These are phyloP conservation scores for Aethes cnicana DNA, from an alignment of 2,888 invertebrate species.

Conservation along the genomic window DNA sequence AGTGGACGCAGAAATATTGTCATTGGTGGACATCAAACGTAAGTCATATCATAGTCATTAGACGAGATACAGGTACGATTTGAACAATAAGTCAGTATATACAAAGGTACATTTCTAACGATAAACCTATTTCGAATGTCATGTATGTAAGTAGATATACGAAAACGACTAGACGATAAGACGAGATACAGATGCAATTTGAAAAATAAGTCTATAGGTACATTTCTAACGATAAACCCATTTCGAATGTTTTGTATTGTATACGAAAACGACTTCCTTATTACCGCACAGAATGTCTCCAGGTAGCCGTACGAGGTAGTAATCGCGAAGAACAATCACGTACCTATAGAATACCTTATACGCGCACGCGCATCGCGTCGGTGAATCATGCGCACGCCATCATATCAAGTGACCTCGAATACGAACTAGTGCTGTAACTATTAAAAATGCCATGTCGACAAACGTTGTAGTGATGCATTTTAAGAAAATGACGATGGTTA, in stretches of 20 bases:
- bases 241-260: background rate
- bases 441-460: slow-evolving; percentile 45
- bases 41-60: no score
- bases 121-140: no score
- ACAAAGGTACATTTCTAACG: no score
- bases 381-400: slow-evolving; percentile 70
- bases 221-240: no score
- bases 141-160: no score
- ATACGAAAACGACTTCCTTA: slow-evolving; percentile 21
- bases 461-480: background rate
- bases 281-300: slow-evolving; percentile 10
- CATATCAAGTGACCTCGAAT: slow-evolving; percentile 73
- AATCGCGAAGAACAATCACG: slow-evolving; percentile 24
- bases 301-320: slow-evolving; percentile 11
- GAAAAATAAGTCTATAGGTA: no score
- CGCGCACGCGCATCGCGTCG: slow-evolving; percentile 54
- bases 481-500: background rate
- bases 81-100: no score
- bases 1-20: no score
- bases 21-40: no score
- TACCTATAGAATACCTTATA: slow-evolving; percentile 33
- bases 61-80: no score
- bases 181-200: no score
- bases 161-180: no score
- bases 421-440: slow-evolving; percentile 51